phyloP scores from a whole-genome alignment of 2,797 vertebrate species.

The Masticophis lateralis region DNA sequence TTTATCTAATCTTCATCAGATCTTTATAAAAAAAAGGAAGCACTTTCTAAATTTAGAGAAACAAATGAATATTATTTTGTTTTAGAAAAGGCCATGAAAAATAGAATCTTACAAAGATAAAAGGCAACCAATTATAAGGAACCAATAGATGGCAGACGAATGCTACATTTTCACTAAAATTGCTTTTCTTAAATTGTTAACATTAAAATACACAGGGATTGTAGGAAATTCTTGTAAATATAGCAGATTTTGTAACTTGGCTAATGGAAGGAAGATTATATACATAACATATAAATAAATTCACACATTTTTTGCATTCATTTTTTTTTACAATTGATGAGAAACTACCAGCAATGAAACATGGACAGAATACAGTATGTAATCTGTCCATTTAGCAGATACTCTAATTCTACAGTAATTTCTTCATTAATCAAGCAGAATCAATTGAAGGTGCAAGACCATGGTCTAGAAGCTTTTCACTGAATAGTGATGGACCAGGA shows the following conservation, averaged over 20 bases:
- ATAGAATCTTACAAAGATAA: not conserved
- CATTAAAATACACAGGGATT: not conserved
- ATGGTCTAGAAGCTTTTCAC: not conserved
- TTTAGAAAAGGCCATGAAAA: not conserved
- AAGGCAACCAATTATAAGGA: not conserved
- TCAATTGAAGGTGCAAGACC: not conserved
- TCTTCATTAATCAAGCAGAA: not conserved
- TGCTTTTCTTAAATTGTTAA: not conserved
- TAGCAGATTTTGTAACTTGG: not conserved
- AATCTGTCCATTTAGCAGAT: not conserved
- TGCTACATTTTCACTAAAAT: not conserved
- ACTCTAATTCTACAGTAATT: not conserved
- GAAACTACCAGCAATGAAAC: not conserved
- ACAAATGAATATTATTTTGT: not conserved
- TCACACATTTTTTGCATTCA: not conserved
- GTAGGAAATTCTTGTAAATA: not conserved
- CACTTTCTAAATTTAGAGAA: not conserved
- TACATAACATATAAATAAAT: not conserved
- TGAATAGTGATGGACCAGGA: not conserved
- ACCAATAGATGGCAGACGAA: not conserved
- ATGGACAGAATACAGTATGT: not conserved
- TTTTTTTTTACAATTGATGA: not conserved
- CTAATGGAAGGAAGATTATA: not conserved
- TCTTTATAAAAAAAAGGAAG: not conserved
- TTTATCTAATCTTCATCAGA: not conserved